A percentile compares a stretch with the other conserved stretches of the same genome.
phyloP scores from a whole-genome alignment of 2,888 invertebrate genomes.

The Folsomia manolachei region DNA sequence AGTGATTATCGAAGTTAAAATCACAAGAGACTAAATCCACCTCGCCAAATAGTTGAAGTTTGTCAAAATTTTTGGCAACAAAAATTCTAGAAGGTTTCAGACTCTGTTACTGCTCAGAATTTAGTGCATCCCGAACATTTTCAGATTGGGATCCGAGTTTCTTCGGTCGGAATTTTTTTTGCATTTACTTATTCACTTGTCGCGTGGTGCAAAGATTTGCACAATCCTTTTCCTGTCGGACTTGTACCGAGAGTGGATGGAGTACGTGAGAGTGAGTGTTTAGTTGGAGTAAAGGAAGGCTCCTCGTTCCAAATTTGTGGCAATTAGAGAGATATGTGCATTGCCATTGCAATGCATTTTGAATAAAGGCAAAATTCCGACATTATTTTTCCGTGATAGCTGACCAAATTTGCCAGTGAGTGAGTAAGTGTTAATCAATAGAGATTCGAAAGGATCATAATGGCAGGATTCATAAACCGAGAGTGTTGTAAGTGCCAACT shows the following conservation, averaged over 20 bases:
- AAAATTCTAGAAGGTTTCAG: background rate
- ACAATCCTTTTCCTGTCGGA: background rate
- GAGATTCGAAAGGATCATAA: conserved; percentile 2
- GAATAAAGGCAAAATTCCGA: background rate
- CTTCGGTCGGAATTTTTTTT: background rate
- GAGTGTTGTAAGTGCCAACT: conserved; percentile 8
- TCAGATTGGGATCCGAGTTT: background rate
- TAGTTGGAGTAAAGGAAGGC: background rate
- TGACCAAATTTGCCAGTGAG: background rate
- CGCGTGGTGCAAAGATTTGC: background rate
- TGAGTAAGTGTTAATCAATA: background rate
- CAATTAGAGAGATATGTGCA: background rate
- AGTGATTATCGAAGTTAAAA: background rate
- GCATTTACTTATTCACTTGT: background rate
- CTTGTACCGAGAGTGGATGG: background rate
- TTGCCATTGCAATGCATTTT: background rate
- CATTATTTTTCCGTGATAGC: background rate
- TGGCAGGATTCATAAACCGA: conserved; percentile 13
- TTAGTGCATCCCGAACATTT: background rate
- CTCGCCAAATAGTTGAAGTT: background rate
- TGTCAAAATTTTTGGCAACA: background rate
- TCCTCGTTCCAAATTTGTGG: too few relatives aligned
- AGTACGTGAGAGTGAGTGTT: background rate
- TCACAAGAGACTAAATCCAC: background rate
- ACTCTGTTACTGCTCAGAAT: background rate